These are phyloP conservation scores for Thaumatotibia leucotreta DNA, from an alignment of 1,140 invertebrate species.

Conservation along the genomic window DNA sequence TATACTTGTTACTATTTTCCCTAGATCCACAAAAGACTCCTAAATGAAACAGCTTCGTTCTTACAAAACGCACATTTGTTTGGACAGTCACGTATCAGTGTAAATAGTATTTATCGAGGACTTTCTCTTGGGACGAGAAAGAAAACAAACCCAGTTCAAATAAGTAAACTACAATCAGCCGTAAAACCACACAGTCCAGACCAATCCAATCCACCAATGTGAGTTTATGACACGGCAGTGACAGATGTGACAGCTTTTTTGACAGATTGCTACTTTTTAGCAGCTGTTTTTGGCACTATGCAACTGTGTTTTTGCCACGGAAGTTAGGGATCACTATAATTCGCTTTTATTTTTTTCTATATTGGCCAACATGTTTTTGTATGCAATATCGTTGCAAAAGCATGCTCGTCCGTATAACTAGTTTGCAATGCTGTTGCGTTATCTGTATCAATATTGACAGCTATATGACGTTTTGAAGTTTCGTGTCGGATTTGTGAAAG, in stretches of 20 bases:
- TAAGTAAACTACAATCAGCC: neutral
- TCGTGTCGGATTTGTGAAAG: slow-evolving; percentile 9
- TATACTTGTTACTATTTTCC: neutral
- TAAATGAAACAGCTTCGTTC: neutral
- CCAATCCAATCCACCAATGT: neutral
- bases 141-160: neutral
- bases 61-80: neutral
- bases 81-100: neutral
- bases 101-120: neutral
- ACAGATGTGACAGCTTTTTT: neutral
- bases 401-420: neutral
- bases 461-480: slow-evolving; percentile 3
- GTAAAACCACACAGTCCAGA: neutral
- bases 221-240: neutral
- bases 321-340: neutral
- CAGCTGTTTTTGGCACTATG: neutral
- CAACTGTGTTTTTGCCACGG: neutral
- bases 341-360: neutral
- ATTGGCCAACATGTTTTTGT: neutral
- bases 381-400: neutral
- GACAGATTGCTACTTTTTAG: neutral
- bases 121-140: neutral
- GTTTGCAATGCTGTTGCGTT: neutral
- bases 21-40: neutral
- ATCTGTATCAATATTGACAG: neutral